These are phyloP conservation scores for cat (Felis catus) DNA, from an alignment of 2,113 vertebrate genomes.

Conservation along the genomic window F.catus_Fca126_mat1.0 CM031415.1:102751001-102751500, in stretches of 20 bases:
- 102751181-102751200: not conserved
- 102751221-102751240: not conserved
- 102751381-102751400: not conserved
- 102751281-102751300: not conserved
- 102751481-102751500: not conserved
- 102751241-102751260: not conserved
- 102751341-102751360: not conserved
- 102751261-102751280: not conserved
- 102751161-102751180: not conserved
- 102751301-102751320: not conserved
- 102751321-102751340: not conserved
- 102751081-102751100: not conserved
- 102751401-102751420: not conserved
- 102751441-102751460: not conserved
- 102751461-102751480: not conserved
- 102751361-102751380: not conserved
- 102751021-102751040: not conserved
- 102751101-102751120: not conserved
- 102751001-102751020: not conserved
- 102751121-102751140: not conserved
- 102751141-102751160: not conserved
- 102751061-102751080: not conserved
- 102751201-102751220: not conserved
- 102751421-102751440: not conserved
- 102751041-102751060: not conserved